Percentiles rank a stretch among this genome's conserved stretches.
phyloP scores from a whole-genome alignment of 2,113 vertebrate genomes.

The Cygnus atratus region DNA sequence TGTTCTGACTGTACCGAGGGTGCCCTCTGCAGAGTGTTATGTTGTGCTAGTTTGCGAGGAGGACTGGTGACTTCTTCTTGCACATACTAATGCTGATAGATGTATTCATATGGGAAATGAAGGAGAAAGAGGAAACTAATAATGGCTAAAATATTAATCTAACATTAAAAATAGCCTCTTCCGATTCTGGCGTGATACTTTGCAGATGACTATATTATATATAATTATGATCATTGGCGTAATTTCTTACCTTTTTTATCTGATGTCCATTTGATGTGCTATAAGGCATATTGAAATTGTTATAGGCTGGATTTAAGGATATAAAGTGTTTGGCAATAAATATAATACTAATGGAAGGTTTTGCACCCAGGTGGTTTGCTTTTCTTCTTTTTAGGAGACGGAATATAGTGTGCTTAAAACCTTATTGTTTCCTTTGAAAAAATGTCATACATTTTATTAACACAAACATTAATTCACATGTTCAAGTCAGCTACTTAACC shows the following conservation, averaged over 20 bases:
- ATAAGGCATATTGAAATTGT: not conserved
- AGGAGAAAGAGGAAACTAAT: not conserved
- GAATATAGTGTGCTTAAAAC: not conserved
- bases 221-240: not conserved
- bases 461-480: not conserved
- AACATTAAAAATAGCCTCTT: not conserved
- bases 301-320: not conserved
- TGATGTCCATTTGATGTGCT: not conserved
- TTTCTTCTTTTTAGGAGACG: not conserved
- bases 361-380: not conserved
- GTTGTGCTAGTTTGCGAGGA: not conserved
- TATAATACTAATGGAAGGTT: not conserved
- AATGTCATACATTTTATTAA: accelerated
- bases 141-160: not conserved
- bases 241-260: not conserved
- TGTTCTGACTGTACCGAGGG: slow-evolving; percentile 54
- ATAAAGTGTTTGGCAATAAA: not conserved
- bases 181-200: not conserved
- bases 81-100: not conserved
- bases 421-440: not conserved
- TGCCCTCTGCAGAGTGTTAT: slow-evolving; percentile 72
- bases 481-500: not conserved
- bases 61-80: no score
- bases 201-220: not conserved
- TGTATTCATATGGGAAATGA: not conserved